Conservation (phyloP, 2,888 invertebrate genomes). For the Limnephilus auricula region DNA sequence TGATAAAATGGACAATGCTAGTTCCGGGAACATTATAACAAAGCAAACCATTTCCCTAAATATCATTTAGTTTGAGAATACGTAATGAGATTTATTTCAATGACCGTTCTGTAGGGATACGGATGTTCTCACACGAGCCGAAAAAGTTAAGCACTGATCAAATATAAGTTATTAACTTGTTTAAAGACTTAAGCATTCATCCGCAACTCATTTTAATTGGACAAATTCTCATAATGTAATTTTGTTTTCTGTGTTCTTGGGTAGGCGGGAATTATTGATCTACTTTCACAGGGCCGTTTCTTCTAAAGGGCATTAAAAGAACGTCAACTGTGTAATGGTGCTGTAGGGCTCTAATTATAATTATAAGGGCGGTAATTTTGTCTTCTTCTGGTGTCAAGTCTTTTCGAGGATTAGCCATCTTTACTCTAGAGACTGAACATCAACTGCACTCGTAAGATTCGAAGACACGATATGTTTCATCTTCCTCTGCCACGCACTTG, state of each 20-base stretch:
- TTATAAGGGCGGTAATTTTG: too few relatives aligned
- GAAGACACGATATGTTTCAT: too few relatives aligned
- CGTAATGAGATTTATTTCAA: background rate
- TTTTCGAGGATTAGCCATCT: too few relatives aligned
- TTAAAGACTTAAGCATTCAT: background rate
- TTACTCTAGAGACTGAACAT: too few relatives aligned
- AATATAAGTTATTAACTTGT: slow-evolving; percentile 2
- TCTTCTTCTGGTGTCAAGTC: too few relatives aligned
- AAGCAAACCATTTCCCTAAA: background rate
- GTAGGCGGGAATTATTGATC: slow-evolving; percentile 27
- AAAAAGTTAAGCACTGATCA: background rate
- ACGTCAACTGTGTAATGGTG: too few relatives aligned
- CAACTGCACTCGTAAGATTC: too few relatives aligned
- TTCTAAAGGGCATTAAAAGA: background rate
- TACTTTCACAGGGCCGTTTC: background rate
- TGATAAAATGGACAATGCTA: background rate
- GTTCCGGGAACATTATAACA: background rate
- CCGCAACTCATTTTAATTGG: slow-evolving; percentile 4
- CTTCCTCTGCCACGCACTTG: too few relatives aligned
- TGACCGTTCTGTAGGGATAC: background rate
- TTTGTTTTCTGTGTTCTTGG: background rate
- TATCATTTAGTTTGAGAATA: background rate
- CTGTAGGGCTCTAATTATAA: too few relatives aligned
- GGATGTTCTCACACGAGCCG: background rate
- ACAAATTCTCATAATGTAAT: slow-evolving; percentile 1